Percentiles rank a stretch among this genome's conserved stretches.
Conservation (phyloP, 2,797 vertebrate genomes). For the Phylloscopus collybita region DNA sequence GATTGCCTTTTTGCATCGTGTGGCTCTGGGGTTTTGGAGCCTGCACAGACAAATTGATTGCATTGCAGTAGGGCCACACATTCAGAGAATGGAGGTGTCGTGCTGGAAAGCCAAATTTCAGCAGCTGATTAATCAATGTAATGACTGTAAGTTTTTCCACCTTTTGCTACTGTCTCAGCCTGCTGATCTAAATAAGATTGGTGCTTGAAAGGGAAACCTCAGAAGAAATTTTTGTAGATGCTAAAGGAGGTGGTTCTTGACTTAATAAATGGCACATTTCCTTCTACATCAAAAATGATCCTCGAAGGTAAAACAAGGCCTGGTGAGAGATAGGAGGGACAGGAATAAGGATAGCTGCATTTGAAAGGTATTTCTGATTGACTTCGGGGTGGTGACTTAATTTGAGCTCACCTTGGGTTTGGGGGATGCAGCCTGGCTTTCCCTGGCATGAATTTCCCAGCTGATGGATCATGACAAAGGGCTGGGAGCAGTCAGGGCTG, state of each 20-base stretch:
- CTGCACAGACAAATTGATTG: constrained; percentile 17
- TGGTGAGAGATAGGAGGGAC: not conserved
- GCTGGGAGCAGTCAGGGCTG: not conserved
- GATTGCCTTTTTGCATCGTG: constrained; percentile 43
- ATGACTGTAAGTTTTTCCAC: not conserved
- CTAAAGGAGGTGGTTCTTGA: not conserved
- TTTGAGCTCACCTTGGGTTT: not conserved
- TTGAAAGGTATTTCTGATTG: not conserved
- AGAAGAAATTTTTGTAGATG: not conserved
- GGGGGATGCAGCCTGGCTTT: not conserved
- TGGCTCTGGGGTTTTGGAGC: constrained; percentile 38
- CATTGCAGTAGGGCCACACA: not conserved
- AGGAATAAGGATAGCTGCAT: not conserved
- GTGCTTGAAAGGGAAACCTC: not conserved
- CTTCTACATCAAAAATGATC: not conserved
- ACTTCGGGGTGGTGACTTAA: not conserved
- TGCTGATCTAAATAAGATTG: not conserved
- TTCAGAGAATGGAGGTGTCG: not conserved
- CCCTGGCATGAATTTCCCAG: not conserved
- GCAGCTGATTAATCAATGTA: constrained; percentile 9
- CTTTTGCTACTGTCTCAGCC: not conserved
- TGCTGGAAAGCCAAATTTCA: not conserved
- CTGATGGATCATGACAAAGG: not conserved
- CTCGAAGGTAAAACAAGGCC: not conserved
- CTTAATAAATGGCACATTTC: constrained; percentile 15